phyloP scores from a whole-genome alignment of 64 coral and sea anemone species.

The Porites lutea region DNA sequence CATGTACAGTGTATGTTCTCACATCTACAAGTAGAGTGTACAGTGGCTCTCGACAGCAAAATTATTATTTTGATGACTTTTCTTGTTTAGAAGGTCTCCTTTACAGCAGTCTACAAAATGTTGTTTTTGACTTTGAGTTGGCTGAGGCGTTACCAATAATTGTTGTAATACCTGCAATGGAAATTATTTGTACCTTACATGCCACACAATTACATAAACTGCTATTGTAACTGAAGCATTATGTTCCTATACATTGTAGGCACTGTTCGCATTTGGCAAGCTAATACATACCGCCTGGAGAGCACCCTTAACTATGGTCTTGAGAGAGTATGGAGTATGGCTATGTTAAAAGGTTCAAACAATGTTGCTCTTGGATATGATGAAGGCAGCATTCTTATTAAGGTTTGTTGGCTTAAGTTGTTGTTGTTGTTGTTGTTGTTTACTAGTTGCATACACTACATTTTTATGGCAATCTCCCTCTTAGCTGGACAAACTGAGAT shows the following conservation, averaged over 20 bases:
- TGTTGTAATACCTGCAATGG: too few relatives aligned
- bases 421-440: background rate
- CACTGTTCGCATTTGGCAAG: conserved; percentile 98
- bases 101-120: too few relatives aligned
- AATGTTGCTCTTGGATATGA: conserved; percentile 99
- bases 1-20: too few relatives aligned
- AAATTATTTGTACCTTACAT: too few relatives aligned
- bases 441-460: background rate
- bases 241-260: conserved; percentile 48
- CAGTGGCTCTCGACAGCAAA: too few relatives aligned
- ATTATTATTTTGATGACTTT: too few relatives aligned
- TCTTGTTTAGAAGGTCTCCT: too few relatives aligned
- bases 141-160: too few relatives aligned
- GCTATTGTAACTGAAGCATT: background rate
- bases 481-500: too few relatives aligned
- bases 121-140: too few relatives aligned
- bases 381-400: conserved; percentile 99
- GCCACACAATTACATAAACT: background rate
- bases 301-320: conserved; percentile 98
- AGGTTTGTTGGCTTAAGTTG: conserved; percentile 49
- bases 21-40: background rate
- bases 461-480: background rate
- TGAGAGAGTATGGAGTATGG: conserved; percentile 96
- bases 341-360: conserved; percentile 95
- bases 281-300: conserved; percentile 97